Percentiles rank a stretch among this genome's conserved stretches.
Evolutionary conservation across 2,113 vertebrate species (phyloP).

Genomic region (Parus major): DNA sequence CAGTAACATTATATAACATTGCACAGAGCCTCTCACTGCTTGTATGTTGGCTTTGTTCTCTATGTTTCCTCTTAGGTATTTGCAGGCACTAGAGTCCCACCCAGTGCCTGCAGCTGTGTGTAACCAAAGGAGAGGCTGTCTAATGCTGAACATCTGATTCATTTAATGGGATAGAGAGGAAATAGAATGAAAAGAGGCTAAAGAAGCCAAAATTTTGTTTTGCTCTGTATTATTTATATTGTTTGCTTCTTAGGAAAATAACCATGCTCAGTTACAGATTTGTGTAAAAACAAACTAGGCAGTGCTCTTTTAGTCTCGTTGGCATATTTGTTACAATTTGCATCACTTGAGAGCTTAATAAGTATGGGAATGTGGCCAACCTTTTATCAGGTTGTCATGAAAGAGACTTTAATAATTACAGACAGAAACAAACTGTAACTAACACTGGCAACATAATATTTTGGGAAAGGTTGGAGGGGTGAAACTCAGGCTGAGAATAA

Average conservation of each 20-base stretch:
- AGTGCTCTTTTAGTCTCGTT: neutral
- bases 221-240: slow-evolving; percentile 31
- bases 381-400: slow-evolving; percentile 59
- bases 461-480: slow-evolving; percentile 52
- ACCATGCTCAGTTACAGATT: slow-evolving; percentile 8
- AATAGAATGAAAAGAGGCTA: slow-evolving; percentile 3
- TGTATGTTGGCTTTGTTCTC: slow-evolving; percentile 36
- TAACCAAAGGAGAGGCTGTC: slow-evolving; percentile 25
- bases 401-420: slow-evolving; percentile 61
- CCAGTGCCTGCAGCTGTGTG: slow-evolving; percentile 54
- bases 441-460: slow-evolving; percentile 60
- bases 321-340: slow-evolving; percentile 57
- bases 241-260: slow-evolving; percentile 39
- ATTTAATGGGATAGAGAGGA: neutral
- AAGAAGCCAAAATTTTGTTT: slow-evolving; percentile 41
- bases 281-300: slow-evolving; percentile 30
- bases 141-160: slow-evolving; percentile 47
- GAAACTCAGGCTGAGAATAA: slow-evolving; percentile 46
- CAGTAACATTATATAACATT: slow-evolving; percentile 5
- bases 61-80: slow-evolving; percentile 46
- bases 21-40: neutral
- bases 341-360: slow-evolving; percentile 53
- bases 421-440: slow-evolving; percentile 66
- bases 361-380: slow-evolving; percentile 38
- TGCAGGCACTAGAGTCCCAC: slow-evolving; percentile 25